These are phyloP conservation scores for Strigamia maritima DNA, from an alignment of 2,888 invertebrate genomes.

Conservation along the genomic window DNA sequence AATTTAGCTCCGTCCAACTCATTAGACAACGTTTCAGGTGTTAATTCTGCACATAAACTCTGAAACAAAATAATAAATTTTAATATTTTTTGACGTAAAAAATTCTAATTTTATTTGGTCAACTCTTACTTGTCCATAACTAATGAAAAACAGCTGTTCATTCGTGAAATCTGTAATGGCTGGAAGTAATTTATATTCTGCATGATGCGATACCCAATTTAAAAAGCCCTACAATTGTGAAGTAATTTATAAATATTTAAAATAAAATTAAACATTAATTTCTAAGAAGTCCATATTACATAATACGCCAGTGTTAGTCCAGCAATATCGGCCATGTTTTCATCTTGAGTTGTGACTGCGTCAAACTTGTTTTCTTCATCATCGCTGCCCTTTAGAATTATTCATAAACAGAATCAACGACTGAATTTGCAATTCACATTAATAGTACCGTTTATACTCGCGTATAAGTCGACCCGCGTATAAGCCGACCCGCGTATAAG, in stretches of 20 bases:
- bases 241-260: background rate
- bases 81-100: background rate
- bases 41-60: background rate
- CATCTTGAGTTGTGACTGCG: background rate
- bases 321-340: slow-evolving; percentile 1
- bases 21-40: background rate
- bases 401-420: no score
- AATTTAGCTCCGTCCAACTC: background rate
- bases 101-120: background rate
- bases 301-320: background rate
- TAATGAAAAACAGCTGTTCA: slow-evolving; percentile 1
- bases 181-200: background rate
- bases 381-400: background rate
- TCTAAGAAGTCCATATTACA: background rate
- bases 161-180: background rate
- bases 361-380: background rate
- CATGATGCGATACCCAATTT: background rate
- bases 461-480: no score
- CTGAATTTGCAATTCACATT: background rate
- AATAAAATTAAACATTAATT: background rate
- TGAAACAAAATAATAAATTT: background rate
- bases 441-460: no score
- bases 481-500: no score
- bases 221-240: background rate
- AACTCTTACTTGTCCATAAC: background rate